Evolutionary conservation across 1,140 invertebrate genomes (phyloP).

Genomic region (Bradysia coprophila): DNA sequence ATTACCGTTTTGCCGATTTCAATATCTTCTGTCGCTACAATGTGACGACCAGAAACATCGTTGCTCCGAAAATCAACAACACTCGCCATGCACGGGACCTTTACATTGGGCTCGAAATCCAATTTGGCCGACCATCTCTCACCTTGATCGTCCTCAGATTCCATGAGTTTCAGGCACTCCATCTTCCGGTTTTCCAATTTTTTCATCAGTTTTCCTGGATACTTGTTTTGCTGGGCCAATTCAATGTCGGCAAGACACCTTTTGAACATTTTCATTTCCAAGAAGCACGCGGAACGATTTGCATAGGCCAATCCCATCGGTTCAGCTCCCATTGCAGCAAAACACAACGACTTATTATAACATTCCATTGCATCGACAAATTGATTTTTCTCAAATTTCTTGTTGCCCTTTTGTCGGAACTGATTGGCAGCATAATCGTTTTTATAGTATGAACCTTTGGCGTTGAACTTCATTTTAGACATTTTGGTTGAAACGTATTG

Average conservation of each 20-base stretch:
- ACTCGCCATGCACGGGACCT: conserved; percentile 34
- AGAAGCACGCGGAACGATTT: conserved; percentile 49
- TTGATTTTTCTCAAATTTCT: not conserved
- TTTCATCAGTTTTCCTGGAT: conserved; percentile 28
- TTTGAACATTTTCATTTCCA: conserved; percentile 34
- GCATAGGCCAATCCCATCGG: conserved; percentile 41
- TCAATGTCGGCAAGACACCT: conserved; percentile 39
- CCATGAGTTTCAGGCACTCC: conserved; percentile 23
- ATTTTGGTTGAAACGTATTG: not conserved
- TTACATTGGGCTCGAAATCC: conserved; percentile 21
- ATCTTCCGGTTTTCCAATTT: conserved; percentile 31
- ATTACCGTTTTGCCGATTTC: conserved; percentile 57
- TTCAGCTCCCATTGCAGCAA: conserved; percentile 30
- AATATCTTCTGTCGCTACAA: conserved; percentile 42
- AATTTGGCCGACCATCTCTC: conserved; percentile 20
- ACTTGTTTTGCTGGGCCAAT: conserved; percentile 26
- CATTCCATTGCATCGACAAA: conserved; percentile 28
- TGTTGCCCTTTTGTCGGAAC: not conserved
- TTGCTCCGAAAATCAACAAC: conserved; percentile 34
- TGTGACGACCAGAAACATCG: conserved; percentile 37
- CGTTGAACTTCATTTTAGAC: not conserved
- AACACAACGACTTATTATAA: conserved; percentile 40
- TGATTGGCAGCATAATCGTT: not conserved
- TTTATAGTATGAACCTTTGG: not conserved
- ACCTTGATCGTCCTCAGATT: conserved; percentile 13